Evolutionary conservation across 2,888 invertebrate species (phyloP), one percentile per base, ranked within the genome.

Genomic region (Caenorhabditis afra): DNA sequence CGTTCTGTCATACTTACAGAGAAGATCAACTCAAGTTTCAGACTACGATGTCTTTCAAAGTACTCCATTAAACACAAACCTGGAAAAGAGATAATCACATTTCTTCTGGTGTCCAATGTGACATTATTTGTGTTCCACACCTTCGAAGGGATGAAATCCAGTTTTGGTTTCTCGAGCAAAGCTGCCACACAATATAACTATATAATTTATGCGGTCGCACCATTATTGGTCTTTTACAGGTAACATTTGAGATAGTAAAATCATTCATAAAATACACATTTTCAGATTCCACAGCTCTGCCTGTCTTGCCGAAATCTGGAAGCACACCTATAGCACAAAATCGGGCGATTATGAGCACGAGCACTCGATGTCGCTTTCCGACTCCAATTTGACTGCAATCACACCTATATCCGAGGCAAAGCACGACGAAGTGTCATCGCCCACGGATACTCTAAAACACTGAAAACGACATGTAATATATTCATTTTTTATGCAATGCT

Each of bases 51-150:
- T 39, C 65, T 83, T 1, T 81, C 82, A 7, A 77, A 81, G 39
- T 74, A 78, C 20, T 74, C 82, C 0, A 77, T 80, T 11, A 79
- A 82, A n/a, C 23, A 79, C 29, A 87, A 86, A 66, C 85, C 86
- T 4, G 89, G 89, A n/a, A 90, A 90, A 73, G 89, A 89, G 55
- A 84, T 87, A 39, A 88, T 89, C 57, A 89, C 89, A 0, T 89
- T 89, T 58, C 80, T 89, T 5, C 79, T 89, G 23, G 84, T 89
- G 10, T 86, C 89, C 11, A 89, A 89, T 70, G 85, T 88, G 14
- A 87, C 89, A 1, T 80, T 89, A 7, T 89, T 88, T 73, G 83
- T 87, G 35, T 89, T 89, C 65, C 81, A 82, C 62, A 84, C 81
- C 11, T 84, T 83, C 50, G 84, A 84, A 55, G 80, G 86, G 0